Evolutionary conservation across 2,797 vertebrate genomes (phyloP).

Genomic region (Brachyalestes nurse): DNA sequence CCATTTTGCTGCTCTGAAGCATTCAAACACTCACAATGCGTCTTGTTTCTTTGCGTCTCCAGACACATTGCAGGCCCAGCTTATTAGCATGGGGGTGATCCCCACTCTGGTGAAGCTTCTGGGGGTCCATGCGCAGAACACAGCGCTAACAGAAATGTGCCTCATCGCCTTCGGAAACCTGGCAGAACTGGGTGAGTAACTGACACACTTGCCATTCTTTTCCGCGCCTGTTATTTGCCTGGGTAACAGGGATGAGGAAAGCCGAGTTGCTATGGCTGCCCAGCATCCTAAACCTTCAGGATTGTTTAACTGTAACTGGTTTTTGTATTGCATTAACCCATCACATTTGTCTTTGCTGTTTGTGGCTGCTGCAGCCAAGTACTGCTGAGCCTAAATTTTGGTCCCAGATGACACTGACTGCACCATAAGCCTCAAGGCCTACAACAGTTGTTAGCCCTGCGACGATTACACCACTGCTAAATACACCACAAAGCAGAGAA

Average conservation of each 20-base stretch:
- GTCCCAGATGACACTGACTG: not conserved
- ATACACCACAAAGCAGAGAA: not conserved
- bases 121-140: constrained; percentile 93
- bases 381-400: not conserved
- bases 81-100: constrained; percentile 98
- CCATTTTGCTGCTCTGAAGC: constrained; percentile 22
- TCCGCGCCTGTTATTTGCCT: not conserved
- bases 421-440: not conserved
- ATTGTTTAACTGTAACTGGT: not conserved
- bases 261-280: not conserved
- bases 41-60: constrained; percentile 47
- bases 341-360: not conserved
- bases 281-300: not conserved
- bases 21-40: not conserved
- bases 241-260: not conserved
- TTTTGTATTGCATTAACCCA: not conserved
- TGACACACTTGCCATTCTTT: constrained; percentile 3
- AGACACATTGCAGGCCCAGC: constrained; percentile 97
- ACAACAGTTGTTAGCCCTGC: not conserved
- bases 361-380: not conserved
- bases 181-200: constrained; percentile 84
- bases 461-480: not conserved
- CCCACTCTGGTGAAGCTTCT: constrained; percentile 96
- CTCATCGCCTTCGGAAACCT: constrained; percentile 97
- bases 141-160: constrained; percentile 97